phyloP scores from a whole-genome alignment of 2,888 invertebrate genomes.

The Druceiella hillmani region DNA sequence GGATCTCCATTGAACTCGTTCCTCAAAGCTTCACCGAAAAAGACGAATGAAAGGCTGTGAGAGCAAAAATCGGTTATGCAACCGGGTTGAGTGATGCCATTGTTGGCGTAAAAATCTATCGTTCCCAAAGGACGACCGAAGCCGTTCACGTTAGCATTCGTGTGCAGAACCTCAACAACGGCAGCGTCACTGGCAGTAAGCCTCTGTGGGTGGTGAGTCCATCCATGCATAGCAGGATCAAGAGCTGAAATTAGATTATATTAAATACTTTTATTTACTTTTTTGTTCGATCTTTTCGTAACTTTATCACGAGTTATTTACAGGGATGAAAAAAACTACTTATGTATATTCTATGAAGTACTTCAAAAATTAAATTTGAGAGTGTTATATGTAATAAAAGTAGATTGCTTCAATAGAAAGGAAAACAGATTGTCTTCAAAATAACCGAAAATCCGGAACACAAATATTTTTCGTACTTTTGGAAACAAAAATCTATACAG shows the following conservation, averaged over 20 bases:
- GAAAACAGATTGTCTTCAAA: too few species aligned
- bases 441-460: too few species aligned
- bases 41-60: conserved; percentile 32
- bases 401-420: too few species aligned
- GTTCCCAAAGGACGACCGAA: conserved; percentile 40
- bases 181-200: conserved; percentile 32
- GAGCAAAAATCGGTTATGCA: conserved; percentile 35
- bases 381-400: too few species aligned
- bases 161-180: conserved; percentile 41
- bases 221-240: conserved; percentile 41
- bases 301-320: too few species aligned
- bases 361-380: too few species aligned
- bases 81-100: conserved; percentile 34
- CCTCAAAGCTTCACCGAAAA: conserved; percentile 37
- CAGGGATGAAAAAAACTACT: too few species aligned
- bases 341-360: too few species aligned
- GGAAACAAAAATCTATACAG: too few species aligned
- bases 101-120: conserved; percentile 43
- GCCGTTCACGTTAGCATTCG: conserved; percentile 34
- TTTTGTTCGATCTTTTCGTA: too few species aligned
- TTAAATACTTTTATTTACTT: too few species aligned
- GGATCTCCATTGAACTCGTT: conserved; percentile 26
- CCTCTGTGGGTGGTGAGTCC: conserved; percentile 38
- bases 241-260: conserved; percentile 37
- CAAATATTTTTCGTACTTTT: too few species aligned